Evolutionary conservation across 1,140 invertebrate genomes (phyloP).

Genomic region (Brachionus koreanus): DNA sequence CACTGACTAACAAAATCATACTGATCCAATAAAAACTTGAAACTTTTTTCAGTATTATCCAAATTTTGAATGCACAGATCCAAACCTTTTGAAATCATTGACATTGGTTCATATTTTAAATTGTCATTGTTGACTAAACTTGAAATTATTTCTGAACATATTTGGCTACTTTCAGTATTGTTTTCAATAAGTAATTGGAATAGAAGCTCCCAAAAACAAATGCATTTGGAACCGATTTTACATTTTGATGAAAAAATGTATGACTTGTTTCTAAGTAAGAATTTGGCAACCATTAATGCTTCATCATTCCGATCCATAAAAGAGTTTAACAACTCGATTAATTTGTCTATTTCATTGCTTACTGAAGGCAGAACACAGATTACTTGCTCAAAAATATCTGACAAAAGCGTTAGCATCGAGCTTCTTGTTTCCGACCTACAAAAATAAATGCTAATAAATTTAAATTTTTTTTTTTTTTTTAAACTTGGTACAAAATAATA

Average conservation of each 20-base stretch:
- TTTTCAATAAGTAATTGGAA: background rate
- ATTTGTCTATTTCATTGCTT: background rate
- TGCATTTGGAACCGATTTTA: background rate
- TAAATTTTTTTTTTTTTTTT: too few relatives aligned
- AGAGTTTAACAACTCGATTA: background rate
- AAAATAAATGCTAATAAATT: background rate
- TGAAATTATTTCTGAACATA: background rate
- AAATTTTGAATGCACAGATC: background rate
- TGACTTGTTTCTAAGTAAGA: background rate
- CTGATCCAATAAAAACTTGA: background rate
- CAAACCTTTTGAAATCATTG: background rate
- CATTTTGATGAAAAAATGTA: background rate
- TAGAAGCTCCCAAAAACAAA: background rate
- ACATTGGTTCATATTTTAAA: background rate
- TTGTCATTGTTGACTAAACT: background rate
- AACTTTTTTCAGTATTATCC: background rate
- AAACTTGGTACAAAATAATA: too few relatives aligned
- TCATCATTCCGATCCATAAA: slow-evolving; percentile 15
- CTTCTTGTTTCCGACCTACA: slow-evolving; percentile 7
- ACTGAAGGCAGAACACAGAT: background rate
- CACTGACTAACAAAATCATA: background rate
- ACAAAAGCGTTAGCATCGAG: background rate
- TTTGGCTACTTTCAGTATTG: background rate
- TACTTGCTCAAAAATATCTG: background rate
- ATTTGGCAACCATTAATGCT: background rate